phyloP scores from a whole-genome alignment of 1,140 invertebrate species.

The Nasonia giraulti region DNA sequence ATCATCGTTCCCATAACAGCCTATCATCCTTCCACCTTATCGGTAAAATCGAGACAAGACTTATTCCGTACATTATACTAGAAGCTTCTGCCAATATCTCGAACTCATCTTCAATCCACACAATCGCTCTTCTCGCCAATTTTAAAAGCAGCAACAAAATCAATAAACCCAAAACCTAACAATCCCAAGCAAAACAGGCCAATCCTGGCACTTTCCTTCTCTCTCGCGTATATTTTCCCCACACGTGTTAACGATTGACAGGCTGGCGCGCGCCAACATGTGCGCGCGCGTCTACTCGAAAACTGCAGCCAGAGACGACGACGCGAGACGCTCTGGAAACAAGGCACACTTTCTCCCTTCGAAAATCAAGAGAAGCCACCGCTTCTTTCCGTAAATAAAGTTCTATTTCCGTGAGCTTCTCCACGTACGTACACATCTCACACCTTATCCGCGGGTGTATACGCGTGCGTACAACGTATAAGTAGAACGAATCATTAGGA shows the following conservation, averaged over 20 bases:
- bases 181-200: background rate
- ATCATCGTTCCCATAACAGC: no score
- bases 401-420: slow-evolving; percentile 43
- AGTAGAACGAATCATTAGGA: slow-evolving; percentile 21
- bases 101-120: no score
- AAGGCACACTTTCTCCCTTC: background rate
- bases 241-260: slow-evolving; percentile 65
- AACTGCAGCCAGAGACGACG: background rate
- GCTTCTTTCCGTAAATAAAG: slow-evolving; percentile 41
- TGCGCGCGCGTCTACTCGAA: background rate
- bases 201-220: background rate
- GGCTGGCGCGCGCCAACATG: slow-evolving; percentile 32
- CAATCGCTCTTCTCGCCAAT: background rate
- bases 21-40: no score
- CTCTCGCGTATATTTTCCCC: background rate
- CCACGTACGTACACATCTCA: background rate
- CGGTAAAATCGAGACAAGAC: no score
- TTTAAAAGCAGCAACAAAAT: background rate
- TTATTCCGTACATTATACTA: no score
- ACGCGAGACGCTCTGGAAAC: background rate
- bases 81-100: no score
- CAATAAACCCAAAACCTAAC: background rate
- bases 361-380: background rate
- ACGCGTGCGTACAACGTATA: background rate
- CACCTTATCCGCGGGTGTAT: background rate